Base-by-base conservation (phyloP, 2,888 invertebrate genomes). In the Dryobota labecula region DNA sequence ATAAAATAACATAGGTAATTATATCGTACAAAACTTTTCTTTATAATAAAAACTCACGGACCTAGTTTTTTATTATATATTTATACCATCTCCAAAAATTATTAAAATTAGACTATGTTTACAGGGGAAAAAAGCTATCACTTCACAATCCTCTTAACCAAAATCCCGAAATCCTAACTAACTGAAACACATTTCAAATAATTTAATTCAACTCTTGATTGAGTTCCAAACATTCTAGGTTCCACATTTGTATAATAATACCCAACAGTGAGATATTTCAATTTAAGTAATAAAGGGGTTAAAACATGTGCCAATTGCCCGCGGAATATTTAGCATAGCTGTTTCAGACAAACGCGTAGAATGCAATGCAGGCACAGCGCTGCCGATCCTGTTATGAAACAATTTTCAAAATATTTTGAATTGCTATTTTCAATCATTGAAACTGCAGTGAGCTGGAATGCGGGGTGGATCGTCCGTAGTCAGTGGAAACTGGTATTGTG, bases 331-430 rank as follows among this genome's bases (percentile, higher is more conserved):
- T 89, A 83, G 88, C 91, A 93, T 94, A 90, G 89, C 89, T 90
- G 88, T 89, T 90, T 86, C 91, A 86, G 91, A 91, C 89, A 89
- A 92, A 90, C 87, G 88, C 87, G 89, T 89, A 87, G 86, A 87
- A 86, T 86, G 90, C 91, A 93, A 91, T 92, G 92, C 92, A 90
- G 91, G 87, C 90, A 87, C 87, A 88, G 88, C 90, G 87, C 88
- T 89, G 88, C 87, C 90, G 88, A 88, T 88, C 86, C 91, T 92
- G 94, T 93, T 95, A 94, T 94, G 93, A 94, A 96, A 95, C 94
- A 94, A 96, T 95, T 96, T 96, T 96, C 94, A 96, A 96, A 96
- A 95, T 95, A 94, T 95, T 96, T 96, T 95, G 95, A 95, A 95
- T 96, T 93, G 94, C 95, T 94, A 94, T 95, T 95, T 95, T 95